Conservation (phyloP, 2,797 vertebrate species). For the Poliocrania exsul region DNA sequence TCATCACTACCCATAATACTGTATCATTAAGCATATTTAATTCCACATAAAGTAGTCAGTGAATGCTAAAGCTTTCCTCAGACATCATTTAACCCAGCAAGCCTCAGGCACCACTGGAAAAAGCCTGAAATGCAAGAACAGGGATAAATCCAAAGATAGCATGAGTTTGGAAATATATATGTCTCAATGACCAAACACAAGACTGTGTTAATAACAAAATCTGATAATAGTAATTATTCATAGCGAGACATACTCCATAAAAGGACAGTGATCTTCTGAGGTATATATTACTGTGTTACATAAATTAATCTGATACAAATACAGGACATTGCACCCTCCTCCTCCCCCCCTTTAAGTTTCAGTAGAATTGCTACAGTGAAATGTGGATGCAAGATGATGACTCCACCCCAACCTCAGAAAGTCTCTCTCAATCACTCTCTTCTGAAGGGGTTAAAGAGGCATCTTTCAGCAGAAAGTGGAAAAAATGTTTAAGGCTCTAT, state of each 20-base stretch:
- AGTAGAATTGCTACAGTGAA: neutral
- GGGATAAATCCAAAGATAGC: constrained; percentile 2
- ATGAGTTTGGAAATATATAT: neutral
- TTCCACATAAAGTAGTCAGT: constrained; percentile 44
- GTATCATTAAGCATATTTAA: constrained; percentile 48
- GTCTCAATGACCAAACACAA: neutral
- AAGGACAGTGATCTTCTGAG: neutral
- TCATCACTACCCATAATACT: constrained; percentile 38
- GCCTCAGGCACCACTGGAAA: constrained; percentile 12
- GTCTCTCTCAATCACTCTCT: neutral
- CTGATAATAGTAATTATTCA: neutral
- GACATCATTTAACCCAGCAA: constrained; percentile 63
- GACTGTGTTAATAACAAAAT: neutral
- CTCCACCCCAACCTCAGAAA: neutral
- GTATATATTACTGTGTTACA: neutral
- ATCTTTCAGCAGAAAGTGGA: neutral
- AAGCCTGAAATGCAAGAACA: neutral
- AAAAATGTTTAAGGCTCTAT: neutral
- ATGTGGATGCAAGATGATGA: neutral
- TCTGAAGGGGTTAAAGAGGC: neutral
- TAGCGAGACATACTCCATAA: neutral
- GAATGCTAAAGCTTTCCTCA: constrained; percentile 44
- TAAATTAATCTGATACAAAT: neutral
- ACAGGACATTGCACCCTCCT: neutral
- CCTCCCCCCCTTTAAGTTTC: neutral